Conservation (phyloP, 92 coral and sea anemone genomes). For the Umimayanthus chanpuru region DNA sequence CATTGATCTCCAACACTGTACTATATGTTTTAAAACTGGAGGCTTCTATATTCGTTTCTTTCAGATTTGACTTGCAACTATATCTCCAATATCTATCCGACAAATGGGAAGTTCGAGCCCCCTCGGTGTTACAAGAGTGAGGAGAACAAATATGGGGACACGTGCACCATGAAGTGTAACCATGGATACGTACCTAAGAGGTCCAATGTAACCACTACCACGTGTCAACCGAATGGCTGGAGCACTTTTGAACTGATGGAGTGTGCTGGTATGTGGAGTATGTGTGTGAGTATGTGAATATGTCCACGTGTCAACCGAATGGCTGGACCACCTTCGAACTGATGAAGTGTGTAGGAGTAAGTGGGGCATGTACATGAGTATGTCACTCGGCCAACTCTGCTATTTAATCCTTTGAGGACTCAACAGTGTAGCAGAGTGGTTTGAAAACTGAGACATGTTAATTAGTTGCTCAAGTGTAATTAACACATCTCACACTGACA, state of each 20-base stretch:
- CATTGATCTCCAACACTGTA: not conserved
- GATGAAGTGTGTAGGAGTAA: too few species aligned
- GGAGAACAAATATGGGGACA: constrained; percentile 68
- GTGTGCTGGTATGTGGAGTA: constrained; percentile 51
- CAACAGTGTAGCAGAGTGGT: too few species aligned
- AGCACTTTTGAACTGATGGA: constrained; percentile 46
- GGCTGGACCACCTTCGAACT: too few species aligned
- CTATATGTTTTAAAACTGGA: not conserved
- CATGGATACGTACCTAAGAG: constrained; percentile 65
- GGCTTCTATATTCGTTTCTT: not conserved
- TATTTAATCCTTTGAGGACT: too few species aligned
- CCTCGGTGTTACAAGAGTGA: constrained; percentile 64
- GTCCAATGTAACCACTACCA: constrained; percentile 41
- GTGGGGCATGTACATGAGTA: too few species aligned
- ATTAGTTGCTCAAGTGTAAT: too few species aligned
- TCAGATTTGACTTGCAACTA: constrained; percentile 19
- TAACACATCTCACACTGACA: too few species aligned
- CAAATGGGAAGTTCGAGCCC: constrained; percentile 60
- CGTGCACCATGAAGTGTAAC: constrained; percentile 62
- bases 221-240: constrained; percentile 66
- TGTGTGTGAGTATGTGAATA: not conserved
- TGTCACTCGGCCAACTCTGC: too few species aligned
- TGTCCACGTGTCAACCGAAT: too few species aligned
- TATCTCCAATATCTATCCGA: constrained; percentile 38
- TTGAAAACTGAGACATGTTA: too few species aligned